Evolutionary conservation across 2,888 invertebrate genomes (phyloP).

Genomic region (Lacanobia wlatinum): DNA sequence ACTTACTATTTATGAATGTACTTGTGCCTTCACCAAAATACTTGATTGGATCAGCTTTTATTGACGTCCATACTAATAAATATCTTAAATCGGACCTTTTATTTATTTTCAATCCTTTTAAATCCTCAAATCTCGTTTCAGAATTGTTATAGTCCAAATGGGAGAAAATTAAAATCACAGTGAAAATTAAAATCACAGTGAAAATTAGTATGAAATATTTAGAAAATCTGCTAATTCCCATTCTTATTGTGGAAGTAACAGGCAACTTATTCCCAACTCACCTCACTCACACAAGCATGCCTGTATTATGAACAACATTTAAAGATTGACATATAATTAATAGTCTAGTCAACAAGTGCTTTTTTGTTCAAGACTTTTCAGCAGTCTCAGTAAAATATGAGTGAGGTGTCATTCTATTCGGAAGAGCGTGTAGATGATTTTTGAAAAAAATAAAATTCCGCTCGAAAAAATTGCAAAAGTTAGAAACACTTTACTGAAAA

Average conservation of each 20-base stretch:
- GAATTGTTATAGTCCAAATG: constrained; percentile 10
- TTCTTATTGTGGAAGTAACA: background rate
- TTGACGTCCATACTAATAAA: constrained; percentile 13
- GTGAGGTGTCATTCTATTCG: too few relatives aligned
- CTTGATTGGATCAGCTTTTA: background rate
- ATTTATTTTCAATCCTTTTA: background rate
- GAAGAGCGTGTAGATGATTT: too few relatives aligned
- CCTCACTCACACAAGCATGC: background rate
- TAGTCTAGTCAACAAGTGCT: too few relatives aligned
- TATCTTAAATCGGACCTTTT: background rate
- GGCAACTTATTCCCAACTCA: too few relatives aligned
- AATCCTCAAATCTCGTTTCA: background rate
- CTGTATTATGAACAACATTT: too few relatives aligned
- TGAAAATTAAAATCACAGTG: constrained; percentile 19
- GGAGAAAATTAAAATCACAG: constrained; percentile 9
- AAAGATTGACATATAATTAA: too few relatives aligned
- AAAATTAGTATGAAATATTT: constrained; percentile 35
- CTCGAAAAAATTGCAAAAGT: too few relatives aligned
- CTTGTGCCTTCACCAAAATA: constrained; percentile 15
- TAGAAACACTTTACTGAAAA: too few relatives aligned
- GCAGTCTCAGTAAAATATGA: too few relatives aligned
- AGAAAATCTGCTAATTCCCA: constrained; percentile 9
- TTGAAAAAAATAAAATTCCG: too few relatives aligned
- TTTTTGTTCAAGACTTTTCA: too few relatives aligned
- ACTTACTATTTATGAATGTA: constrained; percentile 2